Conservation (phyloP, 92 coral and sea anemone genomes). For the Montipora capitata region DNA sequence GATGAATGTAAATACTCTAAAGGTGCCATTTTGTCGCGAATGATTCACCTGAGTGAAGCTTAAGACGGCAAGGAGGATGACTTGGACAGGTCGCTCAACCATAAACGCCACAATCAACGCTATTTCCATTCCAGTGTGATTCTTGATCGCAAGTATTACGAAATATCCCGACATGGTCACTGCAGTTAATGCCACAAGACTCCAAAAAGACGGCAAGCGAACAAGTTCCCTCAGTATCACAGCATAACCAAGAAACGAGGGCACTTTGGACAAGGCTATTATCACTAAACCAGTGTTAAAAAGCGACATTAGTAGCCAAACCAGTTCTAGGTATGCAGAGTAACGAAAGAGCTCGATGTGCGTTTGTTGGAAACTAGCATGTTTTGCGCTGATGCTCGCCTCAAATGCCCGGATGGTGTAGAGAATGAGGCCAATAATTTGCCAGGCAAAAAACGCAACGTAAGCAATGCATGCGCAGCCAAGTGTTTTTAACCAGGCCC, state of each 20-base stretch:
- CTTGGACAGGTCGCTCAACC: constrained; percentile 1
- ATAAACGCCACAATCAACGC: constrained; percentile 20
- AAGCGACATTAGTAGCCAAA: constrained; percentile 50
- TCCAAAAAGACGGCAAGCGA: constrained; percentile 53
- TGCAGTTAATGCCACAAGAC: constrained; percentile 15
- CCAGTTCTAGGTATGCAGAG: constrained; percentile 52
- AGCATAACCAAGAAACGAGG: constrained; percentile 50
- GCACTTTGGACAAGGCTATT: constrained; percentile 25
- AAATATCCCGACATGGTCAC: constrained; percentile 30
- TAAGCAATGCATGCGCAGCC: constrained; percentile 5
- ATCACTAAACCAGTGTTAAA: constrained; percentile 17
- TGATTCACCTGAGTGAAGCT: constrained; percentile 52
- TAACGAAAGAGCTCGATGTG: constrained; percentile 20
- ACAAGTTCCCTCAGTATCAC: constrained; percentile 38
- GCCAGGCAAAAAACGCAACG: constrained; percentile 46
- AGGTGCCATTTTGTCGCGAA: neutral
- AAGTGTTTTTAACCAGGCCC: neutral
- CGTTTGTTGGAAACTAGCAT: constrained; percentile 44
- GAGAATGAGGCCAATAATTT: constrained; percentile 44
- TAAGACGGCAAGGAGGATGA: constrained; percentile 35
- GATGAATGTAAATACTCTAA: constrained; percentile 21
- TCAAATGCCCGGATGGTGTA: constrained; percentile 56
- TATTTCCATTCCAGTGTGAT: constrained; percentile 4
- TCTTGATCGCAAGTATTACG: constrained; percentile 10
- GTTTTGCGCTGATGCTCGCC: constrained; percentile 31